Percentiles rank a stretch among this genome's conserved stretches.
Conservation (phyloP, 2,888 invertebrate genomes). For the Volucella bombylans region DNA sequence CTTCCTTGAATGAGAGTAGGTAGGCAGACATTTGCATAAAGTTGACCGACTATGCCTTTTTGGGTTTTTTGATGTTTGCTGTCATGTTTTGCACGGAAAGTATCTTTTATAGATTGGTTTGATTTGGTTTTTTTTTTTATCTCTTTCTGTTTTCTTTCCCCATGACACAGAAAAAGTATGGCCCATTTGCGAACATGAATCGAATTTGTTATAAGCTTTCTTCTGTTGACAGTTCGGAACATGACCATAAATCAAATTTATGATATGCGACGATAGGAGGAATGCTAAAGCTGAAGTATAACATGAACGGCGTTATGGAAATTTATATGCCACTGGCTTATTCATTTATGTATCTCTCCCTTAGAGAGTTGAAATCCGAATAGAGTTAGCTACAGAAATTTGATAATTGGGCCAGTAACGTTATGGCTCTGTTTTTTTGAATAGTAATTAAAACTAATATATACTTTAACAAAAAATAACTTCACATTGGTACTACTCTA, state of each 20-base stretch:
- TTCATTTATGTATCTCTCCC: too few relatives aligned
- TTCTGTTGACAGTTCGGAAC: slow-evolving; percentile 21
- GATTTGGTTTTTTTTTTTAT: too few relatives aligned
- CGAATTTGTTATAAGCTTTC: slow-evolving; percentile 44
- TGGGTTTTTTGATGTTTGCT: slow-evolving; percentile 47
- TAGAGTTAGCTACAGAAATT: too few relatives aligned
- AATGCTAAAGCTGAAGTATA: too few relatives aligned
- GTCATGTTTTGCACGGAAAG: slow-evolving; percentile 57
- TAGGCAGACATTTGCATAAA: slow-evolving; percentile 56
- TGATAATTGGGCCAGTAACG: too few relatives aligned
- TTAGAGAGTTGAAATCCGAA: too few relatives aligned
- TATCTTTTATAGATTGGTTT: slow-evolving; percentile 42
- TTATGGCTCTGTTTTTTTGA: too few relatives aligned
- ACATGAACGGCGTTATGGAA: too few relatives aligned
- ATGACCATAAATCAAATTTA: slow-evolving; percentile 49
- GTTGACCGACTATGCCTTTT: slow-evolving; percentile 47
- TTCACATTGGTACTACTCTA: too few relatives aligned
- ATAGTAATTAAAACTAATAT: too few relatives aligned
- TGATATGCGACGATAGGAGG: slow-evolving; percentile 13
- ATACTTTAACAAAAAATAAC: too few relatives aligned
- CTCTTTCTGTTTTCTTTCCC: slow-evolving; percentile 15
- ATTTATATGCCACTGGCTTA: too few relatives aligned
- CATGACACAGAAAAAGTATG: slow-evolving; percentile 66
- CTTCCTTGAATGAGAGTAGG: slow-evolving; percentile 10
- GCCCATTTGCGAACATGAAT: slow-evolving; percentile 61